Evolutionary conservation across 35 echinoderm and acorn worm species (phyloP).

Genomic region (Hemicentrotus pulcherrimus): DNA sequence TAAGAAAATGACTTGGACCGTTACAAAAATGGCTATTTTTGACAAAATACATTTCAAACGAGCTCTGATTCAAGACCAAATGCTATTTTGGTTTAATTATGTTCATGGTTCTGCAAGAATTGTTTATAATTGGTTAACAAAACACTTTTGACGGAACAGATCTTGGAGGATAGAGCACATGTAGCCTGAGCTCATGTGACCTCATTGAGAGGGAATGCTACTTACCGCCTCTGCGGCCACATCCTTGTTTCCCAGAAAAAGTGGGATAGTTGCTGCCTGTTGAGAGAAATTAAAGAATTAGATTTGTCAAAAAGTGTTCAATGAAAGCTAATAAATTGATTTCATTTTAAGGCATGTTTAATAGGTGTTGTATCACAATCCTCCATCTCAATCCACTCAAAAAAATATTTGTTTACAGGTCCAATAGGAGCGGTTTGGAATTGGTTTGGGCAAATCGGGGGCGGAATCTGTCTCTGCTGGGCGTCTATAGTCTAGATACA

Average conservation of each 20-base stretch:
- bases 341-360: not conserved
- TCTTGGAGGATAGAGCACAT: not conserved
- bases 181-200: not conserved
- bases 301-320: not conserved
- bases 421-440: too few species aligned
- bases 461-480: too few species aligned
- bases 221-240: constrained; percentile 97
- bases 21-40: too few species aligned
- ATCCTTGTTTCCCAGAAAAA: constrained; percentile 97
- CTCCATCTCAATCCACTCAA: not conserved
- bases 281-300: constrained; percentile 22
- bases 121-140: not conserved
- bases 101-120: not conserved
- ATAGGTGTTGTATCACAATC: not conserved
- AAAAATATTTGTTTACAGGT: not conserved
- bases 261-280: constrained; percentile 92
- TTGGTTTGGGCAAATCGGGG: too few species aligned
- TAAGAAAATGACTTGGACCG: not conserved
- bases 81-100: not conserved
- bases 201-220: constrained; percentile 10
- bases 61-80: not conserved
- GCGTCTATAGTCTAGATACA: too few species aligned
- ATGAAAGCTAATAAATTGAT: not conserved
- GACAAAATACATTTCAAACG: too few species aligned
- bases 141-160: not conserved